These are phyloP conservation scores for Opisthocomus hoazin DNA, from an alignment of 2,113 vertebrate species.

Conservation along the genomic window DNA sequence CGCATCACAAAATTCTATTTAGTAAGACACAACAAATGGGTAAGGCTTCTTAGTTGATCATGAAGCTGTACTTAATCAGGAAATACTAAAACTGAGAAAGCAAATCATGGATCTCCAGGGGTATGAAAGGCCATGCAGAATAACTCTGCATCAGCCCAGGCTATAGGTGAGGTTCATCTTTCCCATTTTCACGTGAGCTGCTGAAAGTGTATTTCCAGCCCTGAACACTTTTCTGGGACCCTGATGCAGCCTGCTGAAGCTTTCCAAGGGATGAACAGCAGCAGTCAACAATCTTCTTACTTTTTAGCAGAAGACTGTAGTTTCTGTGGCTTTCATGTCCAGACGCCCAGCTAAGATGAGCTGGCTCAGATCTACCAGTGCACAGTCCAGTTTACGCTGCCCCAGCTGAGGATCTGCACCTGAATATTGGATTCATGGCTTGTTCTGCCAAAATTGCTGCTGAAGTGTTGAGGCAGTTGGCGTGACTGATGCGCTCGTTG, in stretches of 20 bases:
- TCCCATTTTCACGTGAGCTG: not conserved
- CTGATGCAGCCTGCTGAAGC: not conserved
- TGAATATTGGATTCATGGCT: not conserved
- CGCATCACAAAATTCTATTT: not conserved
- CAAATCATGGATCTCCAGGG: not conserved
- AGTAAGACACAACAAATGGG: not conserved
- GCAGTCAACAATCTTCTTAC: not conserved
- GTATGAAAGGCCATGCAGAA: not conserved
- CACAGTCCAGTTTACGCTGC: not conserved
- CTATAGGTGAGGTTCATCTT: not conserved
- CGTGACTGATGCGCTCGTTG: fast-evolving
- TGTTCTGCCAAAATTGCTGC: not conserved
- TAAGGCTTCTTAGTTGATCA: not conserved
- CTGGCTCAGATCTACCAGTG: not conserved
- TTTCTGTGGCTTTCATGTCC: not conserved
- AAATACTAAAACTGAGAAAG: not conserved
- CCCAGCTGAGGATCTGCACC: not conserved
- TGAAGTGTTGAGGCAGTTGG: not conserved
- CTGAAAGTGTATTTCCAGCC: not conserved
- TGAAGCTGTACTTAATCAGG: not conserved
- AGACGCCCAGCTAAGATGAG: not conserved
- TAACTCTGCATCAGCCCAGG: not conserved
- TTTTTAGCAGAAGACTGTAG: not conserved
- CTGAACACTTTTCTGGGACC: not conserved
- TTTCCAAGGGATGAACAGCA: not conserved